phyloP scores from a whole-genome alignment of 2,797 vertebrate species.

The Alectoris magna region DNA sequence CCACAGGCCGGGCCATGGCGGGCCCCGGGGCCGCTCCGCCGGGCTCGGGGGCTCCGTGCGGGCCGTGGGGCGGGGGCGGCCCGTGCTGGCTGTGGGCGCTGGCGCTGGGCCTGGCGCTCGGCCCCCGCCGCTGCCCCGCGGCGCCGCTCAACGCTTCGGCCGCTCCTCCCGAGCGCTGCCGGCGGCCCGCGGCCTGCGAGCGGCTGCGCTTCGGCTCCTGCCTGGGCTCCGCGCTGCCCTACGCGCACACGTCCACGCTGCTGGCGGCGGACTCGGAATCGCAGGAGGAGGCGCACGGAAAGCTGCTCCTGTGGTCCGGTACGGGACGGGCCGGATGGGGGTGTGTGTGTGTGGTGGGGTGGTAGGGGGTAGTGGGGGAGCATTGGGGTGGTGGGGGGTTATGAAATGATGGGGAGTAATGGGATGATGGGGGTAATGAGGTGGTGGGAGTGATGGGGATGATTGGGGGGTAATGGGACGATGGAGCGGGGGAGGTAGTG shows the following conservation, averaged over 20 bases:
- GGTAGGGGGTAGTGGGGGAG: too few species aligned
- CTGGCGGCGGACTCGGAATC: conserved; percentile 91
- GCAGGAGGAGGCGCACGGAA: conserved; percentile 92
- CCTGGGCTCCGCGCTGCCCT: conserved; percentile 91
- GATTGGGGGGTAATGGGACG: too few species aligned
- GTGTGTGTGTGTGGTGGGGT: too few species aligned
- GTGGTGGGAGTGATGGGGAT: too few species aligned
- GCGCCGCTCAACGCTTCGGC: conserved; percentile 19
- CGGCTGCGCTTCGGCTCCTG: conserved; percentile 88
- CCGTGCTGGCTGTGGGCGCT: conserved; percentile 56
- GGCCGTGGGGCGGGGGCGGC: conserved; percentile 58
- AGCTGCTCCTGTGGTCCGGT: conserved; percentile 67
- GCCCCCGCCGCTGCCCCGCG: conserved; percentile 2
- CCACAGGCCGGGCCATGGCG: neutral
- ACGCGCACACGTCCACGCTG: conserved; percentile 89
- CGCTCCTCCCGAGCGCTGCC: conserved; percentile 81
- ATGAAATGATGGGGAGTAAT: too few species aligned
- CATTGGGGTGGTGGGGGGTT: too few species aligned
- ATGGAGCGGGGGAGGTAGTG: too few species aligned
- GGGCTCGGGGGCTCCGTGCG: conserved; percentile 38
- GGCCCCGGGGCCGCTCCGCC: conserved; percentile 39
- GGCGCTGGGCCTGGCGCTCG: conserved; percentile 56
- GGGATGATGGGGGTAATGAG: too few species aligned
- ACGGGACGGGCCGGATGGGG: too few species aligned
- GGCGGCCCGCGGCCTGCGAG: conserved; percentile 89